These are phyloP conservation scores for Gymnorhina tibicen DNA, from an alignment of 2,113 vertebrate genomes.

Conservation along the genomic window DNA sequence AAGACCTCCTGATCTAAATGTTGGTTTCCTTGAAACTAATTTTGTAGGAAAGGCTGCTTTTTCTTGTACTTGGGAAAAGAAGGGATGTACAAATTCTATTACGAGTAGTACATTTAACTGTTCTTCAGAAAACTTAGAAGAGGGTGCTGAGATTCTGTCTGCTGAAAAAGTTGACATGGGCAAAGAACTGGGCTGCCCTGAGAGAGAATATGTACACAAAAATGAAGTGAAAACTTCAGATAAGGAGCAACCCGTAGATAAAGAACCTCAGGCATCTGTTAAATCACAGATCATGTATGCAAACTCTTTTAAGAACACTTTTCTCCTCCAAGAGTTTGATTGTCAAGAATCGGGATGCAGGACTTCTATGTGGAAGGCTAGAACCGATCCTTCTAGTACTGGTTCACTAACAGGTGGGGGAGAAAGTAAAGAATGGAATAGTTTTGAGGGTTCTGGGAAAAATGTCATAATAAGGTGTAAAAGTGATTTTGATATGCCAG, in stretches of 20 bases:
- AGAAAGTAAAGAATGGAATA: background rate
- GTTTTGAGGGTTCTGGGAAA: background rate
- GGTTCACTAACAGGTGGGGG: background rate
- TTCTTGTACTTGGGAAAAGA: background rate
- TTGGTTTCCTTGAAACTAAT: background rate
- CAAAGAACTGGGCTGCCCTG: background rate
- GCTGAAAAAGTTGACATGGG: background rate
- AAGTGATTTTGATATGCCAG: background rate
- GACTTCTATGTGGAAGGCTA: background rate
- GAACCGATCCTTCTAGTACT: conserved; percentile 6
- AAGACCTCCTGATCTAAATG: background rate
- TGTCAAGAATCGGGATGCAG: background rate
- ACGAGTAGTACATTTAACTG: background rate
- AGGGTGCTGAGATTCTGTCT: background rate
- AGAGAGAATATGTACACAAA: background rate
- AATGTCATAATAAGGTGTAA: background rate
- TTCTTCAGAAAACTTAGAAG: background rate
- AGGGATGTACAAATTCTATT: background rate
- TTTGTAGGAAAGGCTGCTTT: background rate
- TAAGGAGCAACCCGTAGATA: background rate
- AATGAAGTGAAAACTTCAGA: background rate
- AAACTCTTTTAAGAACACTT: background rate
- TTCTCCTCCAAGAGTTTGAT: background rate
- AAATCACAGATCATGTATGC: background rate
- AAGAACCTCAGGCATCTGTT: background rate